phyloP scores from a whole-genome alignment of 1,140 invertebrate genomes.

The Ostrea denselamellosa region DNA sequence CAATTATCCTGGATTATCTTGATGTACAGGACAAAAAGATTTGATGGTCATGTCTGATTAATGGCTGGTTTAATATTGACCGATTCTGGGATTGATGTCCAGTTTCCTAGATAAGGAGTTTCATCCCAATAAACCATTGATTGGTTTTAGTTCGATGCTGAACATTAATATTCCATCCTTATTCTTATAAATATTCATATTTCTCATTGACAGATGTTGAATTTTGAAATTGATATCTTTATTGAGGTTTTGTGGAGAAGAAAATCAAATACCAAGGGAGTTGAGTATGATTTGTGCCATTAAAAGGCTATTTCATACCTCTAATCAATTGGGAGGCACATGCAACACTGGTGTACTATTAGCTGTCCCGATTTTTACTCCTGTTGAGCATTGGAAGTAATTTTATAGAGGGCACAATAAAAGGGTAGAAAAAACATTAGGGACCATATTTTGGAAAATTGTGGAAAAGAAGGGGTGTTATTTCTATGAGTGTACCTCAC shows the following conservation, averaged over 20 bases:
- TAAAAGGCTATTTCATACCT: too few relatives aligned
- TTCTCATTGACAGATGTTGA: neutral
- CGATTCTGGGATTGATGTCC: neutral
- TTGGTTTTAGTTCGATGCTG: neutral
- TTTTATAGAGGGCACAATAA: too few relatives aligned
- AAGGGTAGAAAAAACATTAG: too few relatives aligned
- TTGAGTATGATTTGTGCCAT: neutral
- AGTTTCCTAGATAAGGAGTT: neutral
- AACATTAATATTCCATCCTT: neutral
- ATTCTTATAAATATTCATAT: neutral
- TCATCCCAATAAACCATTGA: neutral
- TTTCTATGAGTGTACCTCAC: too few relatives aligned
- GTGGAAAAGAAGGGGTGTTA: too few relatives aligned
- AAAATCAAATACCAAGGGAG: neutral
- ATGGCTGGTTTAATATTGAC: neutral
- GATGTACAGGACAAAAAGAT: neutral
- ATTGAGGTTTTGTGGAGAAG: neutral
- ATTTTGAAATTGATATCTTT: neutral
- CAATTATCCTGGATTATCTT: slow-evolving; percentile 28
- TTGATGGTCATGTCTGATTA: neutral
- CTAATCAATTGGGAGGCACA: too few relatives aligned
- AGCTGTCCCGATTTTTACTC: too few relatives aligned
- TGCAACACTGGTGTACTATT: too few relatives aligned
- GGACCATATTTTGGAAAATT: too few relatives aligned
- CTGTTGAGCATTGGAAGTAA: too few relatives aligned